Conservation (phyloP, 2,797 vertebrate species). For the Bucorvus abyssinicus region DNA sequence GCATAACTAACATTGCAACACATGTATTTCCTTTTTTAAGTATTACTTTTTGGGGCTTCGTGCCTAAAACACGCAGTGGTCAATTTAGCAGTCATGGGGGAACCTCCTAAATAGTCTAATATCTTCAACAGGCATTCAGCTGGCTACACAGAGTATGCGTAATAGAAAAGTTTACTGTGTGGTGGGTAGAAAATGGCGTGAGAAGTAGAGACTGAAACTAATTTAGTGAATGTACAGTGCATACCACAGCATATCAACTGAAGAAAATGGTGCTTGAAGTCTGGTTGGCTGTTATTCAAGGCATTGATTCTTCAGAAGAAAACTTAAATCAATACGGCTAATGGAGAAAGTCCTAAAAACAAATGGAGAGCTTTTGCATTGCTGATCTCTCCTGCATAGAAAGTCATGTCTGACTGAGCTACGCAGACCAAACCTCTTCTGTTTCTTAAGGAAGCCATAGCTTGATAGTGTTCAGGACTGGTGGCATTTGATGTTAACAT, state of each 20-base stretch:
- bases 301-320: not conserved
- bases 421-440: not conserved
- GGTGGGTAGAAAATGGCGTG: not conserved
- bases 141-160: not conserved
- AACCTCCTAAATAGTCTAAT: not conserved
- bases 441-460: not conserved
- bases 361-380: not conserved
- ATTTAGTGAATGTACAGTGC: not conserved
- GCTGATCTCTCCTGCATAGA: not conserved
- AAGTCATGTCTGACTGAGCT: not conserved
- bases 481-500: not conserved
- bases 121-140: not conserved
- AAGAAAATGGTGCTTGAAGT: not conserved
- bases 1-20: not conserved
- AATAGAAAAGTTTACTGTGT: not conserved
- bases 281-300: not conserved
- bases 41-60: not conserved
- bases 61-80: not conserved
- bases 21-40: not conserved
- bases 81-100: not conserved
- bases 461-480: not conserved
- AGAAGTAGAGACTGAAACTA: not conserved
- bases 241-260: not conserved
- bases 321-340: not conserved
- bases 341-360: not conserved